Base-by-base conservation (phyloP, 2,888 invertebrate genomes). In the Lasioglossum villosulum region DNA sequence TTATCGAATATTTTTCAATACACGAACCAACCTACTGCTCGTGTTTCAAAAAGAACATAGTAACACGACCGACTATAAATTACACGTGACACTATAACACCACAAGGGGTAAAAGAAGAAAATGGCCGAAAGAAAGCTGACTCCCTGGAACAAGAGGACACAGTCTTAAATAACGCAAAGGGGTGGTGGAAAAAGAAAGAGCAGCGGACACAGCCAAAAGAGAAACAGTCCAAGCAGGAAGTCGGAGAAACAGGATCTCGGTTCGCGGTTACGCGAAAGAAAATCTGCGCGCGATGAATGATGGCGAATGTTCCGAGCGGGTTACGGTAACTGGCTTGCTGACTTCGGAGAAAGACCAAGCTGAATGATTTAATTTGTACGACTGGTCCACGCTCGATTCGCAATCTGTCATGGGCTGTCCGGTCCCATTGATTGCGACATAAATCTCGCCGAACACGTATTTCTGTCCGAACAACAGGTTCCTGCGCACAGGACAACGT, bases 381-480 rank as follows among this genome's bases (percentile, higher is more conserved):
- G 42, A n/a, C 78, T n/a, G 59, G 39, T 45, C 37, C 75, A 23
- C 6, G 37, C 37, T 75, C 75, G 72, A 72, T 75, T 82, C 34
- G 82, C 86, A 52, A 86, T 86, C 86, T 75, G 86, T 79, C 86
- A 78, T 72, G 78, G 16, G 72, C 83, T 70, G 83, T 87, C 86
- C 75, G 37, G 80, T 80, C 78, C 73, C 78, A 56, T 76, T 56
- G 80, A 74, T 87, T 83, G 86, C 86, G 42, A 83, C 86, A 86
- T 81, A 66, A 87, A 76, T 86, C 81, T 23, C 37, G 76, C 14
- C 66, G 75, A 72, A 68, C 63, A 78, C 68, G 39, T 56, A 70
- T 77, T 83, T 63, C 12, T 78, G 23, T 52, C 16, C 12, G 75
- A 71, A 63, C 85, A 75, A 85, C 86, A 82, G 86, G 80, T 86